Evolutionary conservation across 2,888 invertebrate species (phyloP), one percentile per base, ranked within the genome.

Genomic region (Ophion ellenae): DNA sequence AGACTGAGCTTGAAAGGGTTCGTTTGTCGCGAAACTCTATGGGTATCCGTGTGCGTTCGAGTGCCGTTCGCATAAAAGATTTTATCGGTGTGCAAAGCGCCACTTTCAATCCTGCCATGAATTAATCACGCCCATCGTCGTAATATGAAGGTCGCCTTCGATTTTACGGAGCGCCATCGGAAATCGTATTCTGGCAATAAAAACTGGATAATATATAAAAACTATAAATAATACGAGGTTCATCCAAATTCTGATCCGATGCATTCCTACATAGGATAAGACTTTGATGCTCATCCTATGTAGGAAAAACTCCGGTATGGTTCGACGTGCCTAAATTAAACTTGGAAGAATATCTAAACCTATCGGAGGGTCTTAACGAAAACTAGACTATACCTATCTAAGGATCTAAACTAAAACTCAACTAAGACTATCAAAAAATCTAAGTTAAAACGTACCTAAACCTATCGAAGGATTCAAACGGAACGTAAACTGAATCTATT

Each of bases 101-200:
- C 90, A 89, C 89, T 90, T 89, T 84, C 83, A 87, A 88, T 89
- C 87, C 87, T 86, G 85, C 86, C 89, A 90, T 89, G 89, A 91
- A 91, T 92, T 90, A 90, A 91, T 90, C 88, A 89, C 89, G 57
- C 32, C 36, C 28, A 47, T 79, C 14, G 20, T 63, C 45, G 45
- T 70, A 63, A 47, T n/a, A 32, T 17, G 24, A 20, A 70, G 11
- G 69, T 45, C 61, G 24, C n/a, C 59, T 32, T 53, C 32, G 63
- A 64, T 40, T 5, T 53, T 64, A 47, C 32, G 20, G 32, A n/a
- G 14, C 24, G n/a, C 10, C 64, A 45, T 40, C 40, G 32, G 67
- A 11, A 69, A 70, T 57, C 67, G 14, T 4, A 53, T 66, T 24
- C 40, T 57, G 14, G n/a, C 36, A 7, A 59, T 40, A 36, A 32